Evolutionary conservation across 92 coral and sea anemone species (phyloP).

Genomic region (Parazoanthus swiftii): DNA sequence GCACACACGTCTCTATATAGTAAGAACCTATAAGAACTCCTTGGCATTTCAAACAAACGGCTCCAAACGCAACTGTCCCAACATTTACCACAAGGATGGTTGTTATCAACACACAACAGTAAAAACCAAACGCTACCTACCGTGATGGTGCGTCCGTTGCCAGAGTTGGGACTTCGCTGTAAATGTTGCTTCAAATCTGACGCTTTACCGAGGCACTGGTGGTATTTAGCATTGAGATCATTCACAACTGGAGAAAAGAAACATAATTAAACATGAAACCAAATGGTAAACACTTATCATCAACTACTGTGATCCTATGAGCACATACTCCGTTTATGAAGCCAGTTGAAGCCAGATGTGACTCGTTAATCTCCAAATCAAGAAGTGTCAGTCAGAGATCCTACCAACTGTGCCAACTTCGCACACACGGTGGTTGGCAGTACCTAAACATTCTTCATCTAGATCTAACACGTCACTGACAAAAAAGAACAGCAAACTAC

Average conservation of each 20-base stretch:
- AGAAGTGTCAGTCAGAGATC: too few relatives aligned
- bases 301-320: too few relatives aligned
- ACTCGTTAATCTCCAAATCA: too few relatives aligned
- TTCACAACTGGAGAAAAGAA: slow-evolving; percentile 64
- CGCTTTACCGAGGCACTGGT: slow-evolving; percentile 78
- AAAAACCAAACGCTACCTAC: slow-evolving; percentile 41
- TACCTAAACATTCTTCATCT: too few relatives aligned
- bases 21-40: neutral
- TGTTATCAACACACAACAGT: neutral
- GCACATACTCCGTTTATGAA: too few relatives aligned
- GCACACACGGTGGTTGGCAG: too few relatives aligned
- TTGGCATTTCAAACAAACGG: too few relatives aligned
- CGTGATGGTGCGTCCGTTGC: slow-evolving; percentile 72
- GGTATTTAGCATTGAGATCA: slow-evolving; percentile 81
- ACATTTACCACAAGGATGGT: neutral
- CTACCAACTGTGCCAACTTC: too few relatives aligned
- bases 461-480: too few relatives aligned
- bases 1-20: neutral
- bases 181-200: slow-evolving; percentile 77
- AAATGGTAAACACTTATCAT: too few relatives aligned
- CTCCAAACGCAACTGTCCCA: neutral
- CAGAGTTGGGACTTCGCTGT: slow-evolving; percentile 52
- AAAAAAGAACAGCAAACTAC: too few relatives aligned
- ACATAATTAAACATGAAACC: neutral
- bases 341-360: too few relatives aligned